Base-by-base conservation (phyloP, 2,113 vertebrate species). In the Tursiops truncatus region DNA sequence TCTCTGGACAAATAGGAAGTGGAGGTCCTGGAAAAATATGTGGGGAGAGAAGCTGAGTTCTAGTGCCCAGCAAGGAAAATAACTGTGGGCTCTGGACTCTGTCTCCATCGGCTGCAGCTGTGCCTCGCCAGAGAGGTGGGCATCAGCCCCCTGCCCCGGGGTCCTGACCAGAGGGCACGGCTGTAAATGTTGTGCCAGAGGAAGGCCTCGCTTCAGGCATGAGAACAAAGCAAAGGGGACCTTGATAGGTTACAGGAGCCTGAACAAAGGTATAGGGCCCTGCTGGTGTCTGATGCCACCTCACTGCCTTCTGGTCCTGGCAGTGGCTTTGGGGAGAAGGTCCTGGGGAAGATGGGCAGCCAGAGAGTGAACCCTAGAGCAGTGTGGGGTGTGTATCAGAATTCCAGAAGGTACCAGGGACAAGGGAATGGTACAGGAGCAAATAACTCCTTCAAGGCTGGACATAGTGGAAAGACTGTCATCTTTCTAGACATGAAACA, bases 151-250 rank as follows among this genome's bases (percentile, higher is more conserved):
- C 47, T 12, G 65, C 10, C 9, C 67, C 1, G 17, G 89, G 41
- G 44, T 8, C 21, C 31, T 13, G 4, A 9, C 8, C 28, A 13
- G 68, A 41, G 41, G 44, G 47, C 38, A 21, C 25, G 9, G 6
- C 18, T 68, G 0, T 28, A 9, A 20, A 20, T 26, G 2, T 0
- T 0, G 18, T 41, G 9, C 4, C 90, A 26, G 17, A 28, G 8
- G 5, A 12, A 82, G 36, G n/a, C 15, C 25, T 81, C 67, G 18
- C 11, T 44, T 31, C 1, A 23, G 56, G 7, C 71, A 11, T 3
- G 7, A 82, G 87, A 63, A 50, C 62, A 47, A 53, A 89, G 63
- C 62, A 14, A 26, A 56, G 56, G 44, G 14, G 13, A 8, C 1
- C 2, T 28, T n/a, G 56, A 18, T 31, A 23, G 65, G 33, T 63